These are phyloP conservation scores for Marmota flaviventris DNA, from an alignment of 2,113 vertebrate genomes.

Conservation along the genomic window DNA sequence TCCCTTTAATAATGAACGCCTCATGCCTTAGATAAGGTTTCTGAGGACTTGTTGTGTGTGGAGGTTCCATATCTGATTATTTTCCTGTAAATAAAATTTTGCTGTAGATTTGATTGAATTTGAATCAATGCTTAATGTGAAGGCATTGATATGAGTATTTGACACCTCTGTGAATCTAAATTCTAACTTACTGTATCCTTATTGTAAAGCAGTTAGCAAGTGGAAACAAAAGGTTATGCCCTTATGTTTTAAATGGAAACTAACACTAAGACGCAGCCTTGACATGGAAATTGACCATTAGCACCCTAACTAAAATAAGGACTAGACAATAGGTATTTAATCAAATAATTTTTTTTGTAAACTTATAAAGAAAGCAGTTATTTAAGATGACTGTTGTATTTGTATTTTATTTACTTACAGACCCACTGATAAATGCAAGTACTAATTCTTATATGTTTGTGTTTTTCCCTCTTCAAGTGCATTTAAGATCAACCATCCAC, in stretches of 20 bases:
- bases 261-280: not conserved
- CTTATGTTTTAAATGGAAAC: not conserved
- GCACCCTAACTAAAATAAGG: not conserved
- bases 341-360: not conserved
- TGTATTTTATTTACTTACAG: not conserved
- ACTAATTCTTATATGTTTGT: conserved; percentile 60
- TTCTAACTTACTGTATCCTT: not conserved
- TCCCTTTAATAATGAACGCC: not conserved
- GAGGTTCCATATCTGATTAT: not conserved
- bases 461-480: conserved; percentile 89
- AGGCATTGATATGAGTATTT: not conserved
- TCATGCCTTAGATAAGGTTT: not conserved
- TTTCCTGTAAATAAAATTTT: not conserved
- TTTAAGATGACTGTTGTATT: not conserved
- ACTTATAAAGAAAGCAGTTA: conserved; percentile 33
- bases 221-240: not conserved
- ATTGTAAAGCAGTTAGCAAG: not conserved
- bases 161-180: not conserved
- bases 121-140: not conserved
- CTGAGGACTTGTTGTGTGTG: not conserved
- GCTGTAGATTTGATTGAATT: not conserved
- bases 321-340: not conserved
- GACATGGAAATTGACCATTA: not conserved
- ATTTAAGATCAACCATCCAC: conserved; percentile 96
- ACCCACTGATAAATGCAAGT: not conserved